Base-by-base conservation (phyloP, 2,888 invertebrate species). In the Amblyjoppa fuscipennis region DNA sequence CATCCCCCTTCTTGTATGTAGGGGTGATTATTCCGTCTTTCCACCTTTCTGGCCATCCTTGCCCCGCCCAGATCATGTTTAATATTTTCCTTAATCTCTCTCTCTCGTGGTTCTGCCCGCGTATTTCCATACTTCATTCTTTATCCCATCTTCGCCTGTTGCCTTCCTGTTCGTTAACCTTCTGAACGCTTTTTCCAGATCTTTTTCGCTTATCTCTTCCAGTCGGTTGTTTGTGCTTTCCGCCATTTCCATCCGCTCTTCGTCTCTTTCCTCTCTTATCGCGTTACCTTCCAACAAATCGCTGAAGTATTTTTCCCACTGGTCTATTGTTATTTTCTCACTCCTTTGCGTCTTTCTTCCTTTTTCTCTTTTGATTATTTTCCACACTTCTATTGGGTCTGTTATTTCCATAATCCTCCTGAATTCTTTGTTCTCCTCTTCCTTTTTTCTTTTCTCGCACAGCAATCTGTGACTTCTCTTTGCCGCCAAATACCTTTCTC, bases 21-120 rank as follows among this genome's bases (percentile, higher is more conserved):
- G 86, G 87, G 3, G 73, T 51, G 16, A 90, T 78, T 0, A 89
- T 49, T 7, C 78, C 87, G 13, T 59, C 83, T 25, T 70, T 87
- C 88, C 88, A 89, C 0, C 87, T 84, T 5, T 87, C 83, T 20
- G 87, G 88, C 0, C 87, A 74, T n/a, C 79, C 85, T 41, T 85
- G 76, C 7, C 85, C 84, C 6, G 79, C 69, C 64, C 53, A 66
- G 78, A 73, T 51, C 64, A 66, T 34, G 49, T 59, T 68, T 13
- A 59, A 0, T 31, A 68, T 7, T 28, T 51, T 38, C 31, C 31
- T 16, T 3, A 61, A 9, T 85, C 83, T 68, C 1, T 20, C 34
- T 11, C 20, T 51, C 20, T 20, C 31, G 53, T 41, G 2, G 1
- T 34, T 56, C 59, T 69, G 70, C 38, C 41, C 28, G 34, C 69